These are phyloP conservation scores for Galleria mellonella DNA, from an alignment of 1,140 invertebrate species.

Conservation along the genomic window DNA sequence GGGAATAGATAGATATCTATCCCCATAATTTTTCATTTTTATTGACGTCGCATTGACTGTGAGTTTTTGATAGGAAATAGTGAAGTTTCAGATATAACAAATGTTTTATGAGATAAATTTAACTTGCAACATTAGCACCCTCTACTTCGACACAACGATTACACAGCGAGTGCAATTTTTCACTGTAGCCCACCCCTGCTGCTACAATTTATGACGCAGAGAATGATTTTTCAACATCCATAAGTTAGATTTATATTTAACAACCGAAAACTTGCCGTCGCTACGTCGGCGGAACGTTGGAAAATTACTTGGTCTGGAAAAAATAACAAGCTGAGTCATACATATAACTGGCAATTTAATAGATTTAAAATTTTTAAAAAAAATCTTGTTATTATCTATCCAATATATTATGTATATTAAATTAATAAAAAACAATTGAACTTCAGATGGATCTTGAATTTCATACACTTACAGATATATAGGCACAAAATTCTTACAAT, in stretches of 20 bases:
- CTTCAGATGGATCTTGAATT: too few relatives aligned
- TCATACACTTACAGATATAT: too few relatives aligned
- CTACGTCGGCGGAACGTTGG: slow-evolving; percentile 9
- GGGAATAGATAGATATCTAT: too few relatives aligned
- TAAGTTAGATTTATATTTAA: slow-evolving; percentile 56
- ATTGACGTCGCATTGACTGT: slow-evolving; percentile 9
- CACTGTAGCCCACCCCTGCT: slow-evolving; percentile 43
- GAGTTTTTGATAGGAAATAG: slow-evolving; percentile 30
- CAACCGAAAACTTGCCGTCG: slow-evolving; percentile 26
- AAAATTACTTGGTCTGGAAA: slow-evolving; percentile 11
- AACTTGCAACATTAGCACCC: slow-evolving; percentile 55
- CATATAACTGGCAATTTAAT: too few relatives aligned
- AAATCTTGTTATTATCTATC: too few relatives aligned
- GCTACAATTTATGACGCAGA: slow-evolving; percentile 52
- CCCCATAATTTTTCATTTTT: slow-evolving; percentile 10
- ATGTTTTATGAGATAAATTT: slow-evolving; percentile 56
- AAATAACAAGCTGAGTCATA: slow-evolving; percentile 10
- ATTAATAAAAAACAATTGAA: too few relatives aligned
- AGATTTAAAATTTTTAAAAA: slow-evolving; percentile 4
- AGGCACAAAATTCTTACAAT: too few relatives aligned
- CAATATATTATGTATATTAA: too few relatives aligned
- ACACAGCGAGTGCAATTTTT: slow-evolving; percentile 54
- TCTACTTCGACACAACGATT: slow-evolving; percentile 45
- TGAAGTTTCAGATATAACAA: slow-evolving; percentile 40
- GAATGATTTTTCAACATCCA: slow-evolving; percentile 61